Evolutionary conservation across 2,113 vertebrate genomes (phyloP).

Genomic region (Emberiza fucata): DNA sequence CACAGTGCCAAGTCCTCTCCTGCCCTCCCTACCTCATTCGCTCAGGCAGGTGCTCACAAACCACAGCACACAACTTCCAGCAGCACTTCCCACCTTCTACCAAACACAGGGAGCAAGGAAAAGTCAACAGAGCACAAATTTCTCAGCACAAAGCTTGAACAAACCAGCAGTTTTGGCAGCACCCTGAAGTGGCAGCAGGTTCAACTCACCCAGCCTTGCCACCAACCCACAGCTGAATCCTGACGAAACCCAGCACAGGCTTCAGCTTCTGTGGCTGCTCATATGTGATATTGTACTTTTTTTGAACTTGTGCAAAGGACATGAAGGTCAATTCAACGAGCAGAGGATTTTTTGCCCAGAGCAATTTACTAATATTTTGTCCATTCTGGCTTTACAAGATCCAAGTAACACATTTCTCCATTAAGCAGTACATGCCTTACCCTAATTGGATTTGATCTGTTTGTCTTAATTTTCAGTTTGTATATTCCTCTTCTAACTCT

Average conservation of each 20-base stretch:
- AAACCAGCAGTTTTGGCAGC: background rate
- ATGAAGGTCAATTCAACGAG: background rate
- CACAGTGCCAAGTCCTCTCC: background rate
- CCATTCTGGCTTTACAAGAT: background rate
- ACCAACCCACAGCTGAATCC: background rate
- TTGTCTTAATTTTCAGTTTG: background rate
- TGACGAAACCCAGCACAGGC: background rate
- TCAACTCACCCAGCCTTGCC: background rate
- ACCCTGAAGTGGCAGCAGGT: background rate
- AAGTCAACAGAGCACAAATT: background rate
- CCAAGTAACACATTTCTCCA: background rate
- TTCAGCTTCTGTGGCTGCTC: background rate
- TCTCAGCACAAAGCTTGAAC: background rate
- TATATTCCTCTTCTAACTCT: background rate
- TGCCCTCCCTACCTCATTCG: background rate
- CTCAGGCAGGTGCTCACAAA: background rate
- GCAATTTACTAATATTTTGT: background rate
- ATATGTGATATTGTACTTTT: accelerated
- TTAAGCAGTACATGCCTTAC: background rate
- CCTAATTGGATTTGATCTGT: background rate
- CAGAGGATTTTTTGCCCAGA: background rate
- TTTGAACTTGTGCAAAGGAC: background rate
- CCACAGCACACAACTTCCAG: background rate
- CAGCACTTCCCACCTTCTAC: background rate
- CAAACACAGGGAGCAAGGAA: background rate